A percentile compares a stretch with the other conserved stretches of the same genome.
phyloP scores from a whole-genome alignment of 2,797 vertebrate species.

The Tympanoctomys barrerae region DNA sequence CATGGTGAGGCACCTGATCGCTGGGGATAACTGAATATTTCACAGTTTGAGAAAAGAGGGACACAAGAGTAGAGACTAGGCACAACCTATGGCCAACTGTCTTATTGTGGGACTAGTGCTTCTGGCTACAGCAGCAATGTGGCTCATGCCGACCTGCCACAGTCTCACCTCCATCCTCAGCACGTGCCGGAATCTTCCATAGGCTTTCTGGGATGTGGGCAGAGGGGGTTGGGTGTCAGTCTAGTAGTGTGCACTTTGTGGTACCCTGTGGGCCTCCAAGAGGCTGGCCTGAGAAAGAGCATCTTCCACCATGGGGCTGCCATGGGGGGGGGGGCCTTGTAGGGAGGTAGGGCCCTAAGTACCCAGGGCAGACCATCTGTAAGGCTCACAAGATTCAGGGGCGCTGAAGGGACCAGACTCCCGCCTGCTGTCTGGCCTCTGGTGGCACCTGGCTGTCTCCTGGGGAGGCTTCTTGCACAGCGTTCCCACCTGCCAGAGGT shows the following conservation, averaged over 20 bases:
- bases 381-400: fast-evolving
- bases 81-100: not conserved
- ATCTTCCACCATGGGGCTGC: not conserved
- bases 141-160: not conserved
- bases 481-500: not conserved
- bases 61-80: not conserved
- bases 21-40: not conserved
- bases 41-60: not conserved
- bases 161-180: not conserved
- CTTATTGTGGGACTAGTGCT: not conserved
- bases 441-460: not conserved
- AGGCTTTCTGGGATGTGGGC: not conserved
- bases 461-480: fast-evolving
- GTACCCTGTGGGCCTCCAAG: not conserved
- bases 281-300: not conserved
- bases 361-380: not conserved
- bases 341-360: not conserved
- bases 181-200: not conserved
- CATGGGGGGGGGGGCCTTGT: too few relatives aligned
- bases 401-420: not conserved
- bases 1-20: not conserved
- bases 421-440: too few relatives aligned
- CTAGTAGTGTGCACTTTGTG: too few relatives aligned
- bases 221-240: not conserved
- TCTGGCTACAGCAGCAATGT: not conserved